Percentiles rank a stretch among this genome's conserved stretches.
phyloP scores from a whole-genome alignment of 30 jellyfish, hydroid and myxozoan species.

The Clytia hemisphaerica region DNA sequence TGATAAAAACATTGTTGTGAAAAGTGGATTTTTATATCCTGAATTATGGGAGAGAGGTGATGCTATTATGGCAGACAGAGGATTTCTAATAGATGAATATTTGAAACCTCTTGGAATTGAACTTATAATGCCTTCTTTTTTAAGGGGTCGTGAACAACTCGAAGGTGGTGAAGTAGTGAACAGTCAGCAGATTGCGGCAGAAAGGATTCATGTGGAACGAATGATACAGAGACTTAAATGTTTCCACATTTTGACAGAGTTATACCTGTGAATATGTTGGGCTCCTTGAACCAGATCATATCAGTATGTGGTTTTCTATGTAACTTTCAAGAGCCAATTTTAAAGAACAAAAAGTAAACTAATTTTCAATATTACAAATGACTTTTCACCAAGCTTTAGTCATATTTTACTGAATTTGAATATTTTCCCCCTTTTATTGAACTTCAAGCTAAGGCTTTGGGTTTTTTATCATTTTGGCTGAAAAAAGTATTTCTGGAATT shows the following conservation, averaged over 20 bases:
- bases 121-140: constrained; percentile 5
- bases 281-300: constrained; percentile 5
- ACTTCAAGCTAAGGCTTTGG: too few relatives aligned
- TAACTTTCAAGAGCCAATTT: constrained; percentile 3
- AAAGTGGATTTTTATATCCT: constrained; percentile 20
- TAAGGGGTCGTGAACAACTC: constrained; percentile 14
- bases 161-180: not conserved
- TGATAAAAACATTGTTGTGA: constrained; percentile 1
- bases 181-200: constrained; percentile 11
- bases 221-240: constrained; percentile 1
- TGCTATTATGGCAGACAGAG: constrained; percentile 28
- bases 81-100: constrained; percentile 12
- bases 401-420: too few relatives aligned
- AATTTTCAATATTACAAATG: too few relatives aligned
- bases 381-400: too few relatives aligned
- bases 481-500: too few relatives aligned
- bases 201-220: constrained; percentile 10
- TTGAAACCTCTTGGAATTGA: constrained; percentile 1
- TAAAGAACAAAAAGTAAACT: not conserved
- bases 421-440: too few relatives aligned
- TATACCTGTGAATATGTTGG: constrained; percentile 8
- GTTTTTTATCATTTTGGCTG: too few relatives aligned
- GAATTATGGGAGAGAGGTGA: constrained; percentile 23
- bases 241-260: constrained; percentile 10
- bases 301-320: not conserved